Conservation (phyloP, 2,797 vertebrate species). For the Phylloscopus collybita region DNA sequence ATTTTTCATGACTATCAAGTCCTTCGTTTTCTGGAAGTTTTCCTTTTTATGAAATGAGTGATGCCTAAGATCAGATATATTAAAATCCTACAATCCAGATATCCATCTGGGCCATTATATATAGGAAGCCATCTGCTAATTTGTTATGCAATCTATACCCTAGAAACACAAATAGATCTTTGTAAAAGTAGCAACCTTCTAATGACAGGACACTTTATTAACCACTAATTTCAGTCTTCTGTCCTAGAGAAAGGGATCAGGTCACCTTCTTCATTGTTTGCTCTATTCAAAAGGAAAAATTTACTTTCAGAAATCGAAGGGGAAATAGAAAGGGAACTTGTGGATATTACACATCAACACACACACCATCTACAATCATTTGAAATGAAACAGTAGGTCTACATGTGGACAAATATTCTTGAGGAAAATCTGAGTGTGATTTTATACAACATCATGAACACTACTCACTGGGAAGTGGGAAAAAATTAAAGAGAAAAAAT, state of each 20-base stretch:
- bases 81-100: not conserved
- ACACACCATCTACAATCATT: not conserved
- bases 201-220: not conserved
- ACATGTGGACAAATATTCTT: not conserved
- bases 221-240: not conserved
- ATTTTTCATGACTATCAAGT: not conserved
- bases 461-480: not conserved
- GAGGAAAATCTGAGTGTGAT: not conserved
- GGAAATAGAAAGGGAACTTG: not conserved
- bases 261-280: not conserved
- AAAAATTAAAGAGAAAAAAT: not conserved
- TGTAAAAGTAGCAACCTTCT: not conserved
- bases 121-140: not conserved
- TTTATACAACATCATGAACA: not conserved
- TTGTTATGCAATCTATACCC: not conserved
- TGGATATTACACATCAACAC: not conserved
- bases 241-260: not conserved
- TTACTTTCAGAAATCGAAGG: not conserved
- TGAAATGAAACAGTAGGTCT: not conserved
- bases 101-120: not conserved
- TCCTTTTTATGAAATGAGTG: not conserved
- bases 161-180: not conserved
- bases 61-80: not conserved
- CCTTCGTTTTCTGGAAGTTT: not conserved
- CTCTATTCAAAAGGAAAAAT: not conserved